Evolutionary conservation across 2,888 invertebrate species (phyloP), one percentile per base, ranked within the genome.

Genomic region (Nowickia ferox): DNA sequence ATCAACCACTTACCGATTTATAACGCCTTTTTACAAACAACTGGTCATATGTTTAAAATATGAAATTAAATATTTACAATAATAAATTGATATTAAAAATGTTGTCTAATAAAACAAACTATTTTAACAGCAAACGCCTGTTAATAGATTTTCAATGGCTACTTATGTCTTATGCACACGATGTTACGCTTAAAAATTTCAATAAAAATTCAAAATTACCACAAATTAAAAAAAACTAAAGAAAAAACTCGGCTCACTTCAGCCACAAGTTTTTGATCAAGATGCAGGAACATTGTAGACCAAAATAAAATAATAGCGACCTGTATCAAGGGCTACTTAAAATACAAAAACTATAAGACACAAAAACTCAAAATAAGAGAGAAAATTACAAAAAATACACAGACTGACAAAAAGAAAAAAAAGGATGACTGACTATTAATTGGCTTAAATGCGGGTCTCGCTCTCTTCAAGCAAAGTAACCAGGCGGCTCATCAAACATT

Each of bases 1-100:
- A 86, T 87, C 87, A 88, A 82, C 89, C 88, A 89, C 87, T 92
- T 91, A 90, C 87, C 69, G 86, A 91, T 92, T 92, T 79, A 89
- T 87, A 87, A 72, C 89, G 88, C 87, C 88, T 87, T 75, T 86
- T 88, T 86, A 74, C 61, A 87, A 77, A 30, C 71, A 76, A 87
- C 61, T 63, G 76, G 66, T 86, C 79, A 83, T 78, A 79, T 83
- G 83, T 80, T 83, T 44, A 48, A 68, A 75, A 77, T 69, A 30
- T 59, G 30, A 22, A 61, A 77, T 71, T 63, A 10, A 15, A 75
- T 83, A 76, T 86, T 86, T 86, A 86, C 71, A 76, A 83, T 83
- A 83, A 86, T 86, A 86, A 86, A 83, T 86, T 82, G 69, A 79
- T 79, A 72, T 66, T 72, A 17, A 72, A 77, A 72, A 44, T 15